Percentiles rank a stretch among this genome's conserved stretches.
Conservation (phyloP, 2,797 vertebrate genomes). For the Gallinago solitaria region DNA sequence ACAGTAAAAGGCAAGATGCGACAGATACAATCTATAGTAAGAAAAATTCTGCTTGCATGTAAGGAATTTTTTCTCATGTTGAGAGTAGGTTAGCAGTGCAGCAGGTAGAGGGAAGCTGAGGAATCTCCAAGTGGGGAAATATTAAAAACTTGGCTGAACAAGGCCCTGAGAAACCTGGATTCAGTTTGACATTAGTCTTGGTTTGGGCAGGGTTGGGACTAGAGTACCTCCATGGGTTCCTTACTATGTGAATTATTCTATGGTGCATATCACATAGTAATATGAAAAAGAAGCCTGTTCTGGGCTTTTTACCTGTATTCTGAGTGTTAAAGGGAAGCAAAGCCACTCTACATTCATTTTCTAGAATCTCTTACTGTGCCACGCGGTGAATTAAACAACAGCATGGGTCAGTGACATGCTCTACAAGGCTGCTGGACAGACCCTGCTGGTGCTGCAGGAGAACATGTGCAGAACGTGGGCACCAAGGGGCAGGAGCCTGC, state of each 20-base stretch:
- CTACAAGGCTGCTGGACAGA: neutral
- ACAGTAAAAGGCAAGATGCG: neutral
- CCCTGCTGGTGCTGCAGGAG: neutral
- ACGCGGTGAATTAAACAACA: rapidly evolving
- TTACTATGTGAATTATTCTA: neutral
- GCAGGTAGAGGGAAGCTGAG: neutral
- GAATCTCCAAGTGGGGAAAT: neutral
- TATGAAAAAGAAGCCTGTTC: neutral
- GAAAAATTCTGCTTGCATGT: neutral
- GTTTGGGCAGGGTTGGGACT: neutral
- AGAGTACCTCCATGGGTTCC: neutral
- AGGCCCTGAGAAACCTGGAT: neutral
- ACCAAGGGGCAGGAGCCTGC: neutral
- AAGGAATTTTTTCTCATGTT: neutral
- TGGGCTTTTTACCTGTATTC: neutral
- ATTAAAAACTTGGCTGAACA: neutral
- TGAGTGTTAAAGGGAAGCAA: neutral
- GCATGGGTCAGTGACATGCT: neutral
- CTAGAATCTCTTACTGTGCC: neutral
- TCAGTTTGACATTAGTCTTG: neutral
- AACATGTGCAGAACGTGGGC: rapidly evolving
- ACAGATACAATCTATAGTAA: neutral
- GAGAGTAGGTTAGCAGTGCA: neutral
- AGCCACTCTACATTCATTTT: rapidly evolving
- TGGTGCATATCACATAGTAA: neutral